phyloP scores from a whole-genome alignment of 2,888 invertebrate genomes.

The Corythucha ciliata region DNA sequence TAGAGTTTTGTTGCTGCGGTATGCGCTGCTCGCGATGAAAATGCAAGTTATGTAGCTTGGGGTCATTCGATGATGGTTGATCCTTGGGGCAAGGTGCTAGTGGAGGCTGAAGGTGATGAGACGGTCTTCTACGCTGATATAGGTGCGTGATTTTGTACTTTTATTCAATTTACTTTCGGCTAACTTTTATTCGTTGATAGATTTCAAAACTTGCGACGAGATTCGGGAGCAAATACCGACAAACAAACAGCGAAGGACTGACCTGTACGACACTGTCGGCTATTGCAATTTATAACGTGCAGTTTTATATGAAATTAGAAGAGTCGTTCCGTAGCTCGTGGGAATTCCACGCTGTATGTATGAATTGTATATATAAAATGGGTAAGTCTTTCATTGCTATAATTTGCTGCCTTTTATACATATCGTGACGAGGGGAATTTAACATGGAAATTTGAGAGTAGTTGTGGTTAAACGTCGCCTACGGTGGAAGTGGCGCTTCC shows the following conservation, averaged over 20 bases:
- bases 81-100: constrained; percentile 73
- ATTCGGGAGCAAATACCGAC: constrained; percentile 79
- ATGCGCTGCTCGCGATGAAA: constrained; percentile 67
- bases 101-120: constrained; percentile 59
- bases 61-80: constrained; percentile 75
- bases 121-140: constrained; percentile 64
- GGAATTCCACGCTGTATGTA: too few relatives aligned
- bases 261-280: constrained; percentile 73
- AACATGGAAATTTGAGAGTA: too few relatives aligned
- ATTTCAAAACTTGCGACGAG: constrained; percentile 60
- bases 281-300: too few relatives aligned
- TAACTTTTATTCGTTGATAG: constrained; percentile 41
- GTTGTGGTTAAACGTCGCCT: too few relatives aligned
- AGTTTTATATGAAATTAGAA: too few relatives aligned
- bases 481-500: too few relatives aligned
- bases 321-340: too few relatives aligned
- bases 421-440: too few relatives aligned
- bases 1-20: constrained; percentile 68
- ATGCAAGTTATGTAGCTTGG: constrained; percentile 72
- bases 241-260: constrained; percentile 58
- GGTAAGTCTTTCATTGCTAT: too few relatives aligned
- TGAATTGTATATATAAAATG: too few relatives aligned
- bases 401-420: too few relatives aligned
- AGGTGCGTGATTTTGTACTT: constrained; percentile 39
- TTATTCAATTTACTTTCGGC: constrained; percentile 16